A percentile compares a stretch with the other conserved stretches of the same genome.
Conservation (phyloP, 2,888 invertebrate genomes). For the Artemia sp. region DNA sequence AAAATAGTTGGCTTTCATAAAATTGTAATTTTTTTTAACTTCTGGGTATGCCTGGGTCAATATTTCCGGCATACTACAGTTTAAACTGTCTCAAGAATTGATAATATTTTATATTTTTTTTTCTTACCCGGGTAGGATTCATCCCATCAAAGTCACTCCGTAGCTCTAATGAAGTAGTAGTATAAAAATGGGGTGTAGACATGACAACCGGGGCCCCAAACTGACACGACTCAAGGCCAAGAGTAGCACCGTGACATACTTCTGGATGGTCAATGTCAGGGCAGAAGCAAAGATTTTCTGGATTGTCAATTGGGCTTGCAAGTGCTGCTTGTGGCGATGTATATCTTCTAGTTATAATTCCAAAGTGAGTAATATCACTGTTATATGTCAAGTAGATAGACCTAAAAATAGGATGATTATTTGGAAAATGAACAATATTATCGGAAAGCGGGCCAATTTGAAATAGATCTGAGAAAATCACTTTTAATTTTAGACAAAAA, state of each 20-base stretch:
- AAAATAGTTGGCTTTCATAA: too few relatives aligned
- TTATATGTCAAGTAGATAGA: slow-evolving; percentile 25
- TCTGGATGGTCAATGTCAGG: slow-evolving; percentile 18
- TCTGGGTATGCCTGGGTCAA: too few relatives aligned
- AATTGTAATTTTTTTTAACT: too few relatives aligned
- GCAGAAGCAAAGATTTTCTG: slow-evolving; percentile 25
- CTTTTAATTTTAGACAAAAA: too few relatives aligned
- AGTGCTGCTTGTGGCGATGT: slow-evolving; percentile 23
- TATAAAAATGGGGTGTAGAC: slow-evolving; percentile 51
- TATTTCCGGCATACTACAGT: too few relatives aligned
- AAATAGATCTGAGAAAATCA: too few relatives aligned
- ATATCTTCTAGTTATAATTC: slow-evolving; percentile 26
- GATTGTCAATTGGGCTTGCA: slow-evolving; percentile 19
- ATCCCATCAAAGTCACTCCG: slow-evolving; percentile 17
- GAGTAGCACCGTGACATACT: slow-evolving; percentile 24
- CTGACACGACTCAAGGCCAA: slow-evolving; percentile 24
- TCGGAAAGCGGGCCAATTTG: too few relatives aligned
- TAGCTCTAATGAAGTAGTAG: slow-evolving; percentile 26
- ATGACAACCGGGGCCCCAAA: slow-evolving; percentile 48
- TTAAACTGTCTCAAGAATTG: too few relatives aligned
- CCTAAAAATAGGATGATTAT: slow-evolving; percentile 13
- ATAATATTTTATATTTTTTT: too few relatives aligned
- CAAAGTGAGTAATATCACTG: slow-evolving; percentile 24
- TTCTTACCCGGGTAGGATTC: neutral
- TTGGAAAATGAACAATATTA: too few relatives aligned